These are phyloP conservation scores for Artibeus jamaicensis DNA, from an alignment of 2,797 vertebrate genomes.

Conservation along the genomic window DNA sequence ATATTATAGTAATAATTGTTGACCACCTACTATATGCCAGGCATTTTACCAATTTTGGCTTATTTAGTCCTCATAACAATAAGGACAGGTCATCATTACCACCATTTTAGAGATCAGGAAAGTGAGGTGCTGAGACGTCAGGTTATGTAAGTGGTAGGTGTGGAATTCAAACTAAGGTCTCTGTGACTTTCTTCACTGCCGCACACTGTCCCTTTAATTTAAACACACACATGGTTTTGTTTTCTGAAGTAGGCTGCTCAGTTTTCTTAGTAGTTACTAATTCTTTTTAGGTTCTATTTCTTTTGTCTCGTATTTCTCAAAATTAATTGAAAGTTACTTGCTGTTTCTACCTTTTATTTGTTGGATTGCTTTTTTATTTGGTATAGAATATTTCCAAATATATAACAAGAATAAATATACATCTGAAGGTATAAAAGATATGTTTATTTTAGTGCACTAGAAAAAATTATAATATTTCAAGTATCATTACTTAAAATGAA, in stretches of 20 bases:
- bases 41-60: not conserved
- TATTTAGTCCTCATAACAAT: not conserved
- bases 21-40: not conserved
- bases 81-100: not conserved
- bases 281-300: not conserved
- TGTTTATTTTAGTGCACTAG: slow-evolving; percentile 1
- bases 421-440: not conserved
- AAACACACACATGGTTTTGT: not conserved
- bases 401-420: not conserved
- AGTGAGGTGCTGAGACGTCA: not conserved
- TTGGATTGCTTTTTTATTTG: slow-evolving; percentile 18
- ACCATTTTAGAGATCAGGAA: not conserved
- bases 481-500: not conserved
- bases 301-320: slow-evolving; percentile 29
- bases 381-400: slow-evolving; percentile 5
- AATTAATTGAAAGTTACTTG: not conserved
- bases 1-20: not conserved
- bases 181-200: not conserved
- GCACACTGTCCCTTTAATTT: not conserved
- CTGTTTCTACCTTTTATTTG: not conserved
- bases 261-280: not conserved
- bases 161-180: not conserved
- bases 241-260: not conserved
- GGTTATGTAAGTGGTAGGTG: not conserved
- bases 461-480: not conserved